Conservation (phyloP, 2,113 vertebrate genomes). For the Vanacampus margaritifer region DNA sequence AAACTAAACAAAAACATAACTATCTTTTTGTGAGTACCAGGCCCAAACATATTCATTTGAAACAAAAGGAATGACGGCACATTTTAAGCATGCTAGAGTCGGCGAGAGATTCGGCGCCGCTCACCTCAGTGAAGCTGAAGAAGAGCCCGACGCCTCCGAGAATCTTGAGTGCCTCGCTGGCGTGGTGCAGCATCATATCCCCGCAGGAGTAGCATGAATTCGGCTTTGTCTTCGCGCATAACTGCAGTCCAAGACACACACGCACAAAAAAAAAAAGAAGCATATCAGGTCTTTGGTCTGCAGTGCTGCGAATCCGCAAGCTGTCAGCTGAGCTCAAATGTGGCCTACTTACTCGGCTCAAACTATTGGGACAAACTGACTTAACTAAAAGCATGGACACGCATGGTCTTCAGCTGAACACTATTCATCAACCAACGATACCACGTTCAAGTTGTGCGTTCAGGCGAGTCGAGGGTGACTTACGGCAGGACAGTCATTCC, state of each 20-base stretch:
- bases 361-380: neutral
- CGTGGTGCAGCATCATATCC: slow-evolving; percentile 78
- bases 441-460: too few species aligned
- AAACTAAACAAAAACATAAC: too few species aligned
- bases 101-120: slow-evolving; percentile 1
- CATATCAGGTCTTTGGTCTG: slow-evolving; percentile 6
- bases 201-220: slow-evolving; percentile 74
- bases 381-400: neutral
- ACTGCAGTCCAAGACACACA: slow-evolving; percentile 36
- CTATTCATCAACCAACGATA: too few species aligned
- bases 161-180: slow-evolving; percentile 85
- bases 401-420: neutral
- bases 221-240: slow-evolving; percentile 48
- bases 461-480: slow-evolving; percentile 34
- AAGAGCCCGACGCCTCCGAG: slow-evolving; percentile 90
- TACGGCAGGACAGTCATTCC: slow-evolving; percentile 69
- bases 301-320: slow-evolving; percentile 11
- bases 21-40: too few species aligned
- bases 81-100: neutral
- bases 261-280: too few species aligned
- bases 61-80: too few species aligned
- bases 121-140: slow-evolving; percentile 93
- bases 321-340: slow-evolving; percentile 1
- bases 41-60: too few species aligned
- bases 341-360: slow-evolving; percentile 6